A percentile compares a stretch with the other conserved stretches of the same genome.
Conservation (phyloP, 1,140 invertebrate species). For the Sitobion miscanthi region DNA sequence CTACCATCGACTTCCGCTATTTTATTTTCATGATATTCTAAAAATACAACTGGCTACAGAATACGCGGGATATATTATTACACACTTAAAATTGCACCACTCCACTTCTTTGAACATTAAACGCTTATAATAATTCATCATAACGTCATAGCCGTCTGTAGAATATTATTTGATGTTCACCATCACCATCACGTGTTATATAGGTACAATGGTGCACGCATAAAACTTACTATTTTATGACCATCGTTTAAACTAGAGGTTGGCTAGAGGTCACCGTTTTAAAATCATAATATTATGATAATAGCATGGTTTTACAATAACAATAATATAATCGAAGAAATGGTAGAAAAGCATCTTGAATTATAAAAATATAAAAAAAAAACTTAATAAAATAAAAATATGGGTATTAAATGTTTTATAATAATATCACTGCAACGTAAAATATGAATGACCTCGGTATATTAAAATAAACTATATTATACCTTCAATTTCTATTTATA, state of each 20-base stretch:
- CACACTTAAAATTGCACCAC: not conserved
- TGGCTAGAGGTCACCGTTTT: not conserved
- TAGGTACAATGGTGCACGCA: not conserved
- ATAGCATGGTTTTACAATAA: not conserved
- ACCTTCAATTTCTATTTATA: not conserved
- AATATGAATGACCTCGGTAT: not conserved
- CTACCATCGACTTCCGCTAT: not conserved
- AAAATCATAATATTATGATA: not conserved
- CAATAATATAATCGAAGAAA: not conserved
- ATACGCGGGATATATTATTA: not conserved
- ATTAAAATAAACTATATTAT: not conserved
- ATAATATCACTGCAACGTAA: not conserved
- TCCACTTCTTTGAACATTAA: not conserved
- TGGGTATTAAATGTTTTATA: slow-evolving; percentile 10
- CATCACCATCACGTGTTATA: not conserved
- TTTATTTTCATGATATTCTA: not conserved
- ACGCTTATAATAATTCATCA: not conserved
- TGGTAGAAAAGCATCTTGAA: not conserved
- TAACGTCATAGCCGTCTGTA: not conserved
- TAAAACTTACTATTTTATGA: not conserved
- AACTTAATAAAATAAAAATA: not conserved
- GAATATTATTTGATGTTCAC: not conserved
- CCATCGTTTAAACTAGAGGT: not conserved
- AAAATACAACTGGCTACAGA: not conserved
- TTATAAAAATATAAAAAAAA: not conserved